Evolutionary conservation across 35 echinoderm and acorn worm species (phyloP).

Genomic region (Ophioderma brevispina): DNA sequence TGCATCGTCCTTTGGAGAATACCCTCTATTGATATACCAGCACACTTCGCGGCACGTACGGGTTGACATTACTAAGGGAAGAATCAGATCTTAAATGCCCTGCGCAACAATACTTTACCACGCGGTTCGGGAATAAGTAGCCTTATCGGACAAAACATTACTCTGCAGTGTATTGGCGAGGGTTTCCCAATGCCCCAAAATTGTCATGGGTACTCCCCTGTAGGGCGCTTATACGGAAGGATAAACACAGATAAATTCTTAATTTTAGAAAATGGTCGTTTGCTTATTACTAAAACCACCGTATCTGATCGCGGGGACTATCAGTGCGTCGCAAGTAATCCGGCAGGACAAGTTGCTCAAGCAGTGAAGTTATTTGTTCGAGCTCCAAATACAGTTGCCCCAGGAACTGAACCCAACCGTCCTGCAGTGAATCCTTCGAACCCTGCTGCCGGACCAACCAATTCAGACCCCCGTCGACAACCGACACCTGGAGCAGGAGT

Average conservation of each 20-base stretch:
- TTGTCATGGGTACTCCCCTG: conserved; percentile 61
- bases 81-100: conserved; percentile 47
- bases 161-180: conserved; percentile 48
- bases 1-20: conserved; percentile 67
- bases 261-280: conserved; percentile 55
- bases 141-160: conserved; percentile 15
- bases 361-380: conserved; percentile 46
- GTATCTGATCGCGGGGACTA: conserved; percentile 66
- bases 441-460: background rate
- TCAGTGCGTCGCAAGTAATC: conserved; percentile 68
- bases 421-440: background rate
- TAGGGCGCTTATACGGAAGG: background rate
- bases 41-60: conserved; percentile 27
- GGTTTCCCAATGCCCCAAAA: conserved; percentile 71
- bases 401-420: background rate
- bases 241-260: conserved; percentile 14
- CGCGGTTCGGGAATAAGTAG: background rate
- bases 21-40: conserved; percentile 54
- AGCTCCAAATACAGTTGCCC: background rate
- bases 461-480: background rate
- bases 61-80: conserved; percentile 50
- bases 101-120: conserved; percentile 21
- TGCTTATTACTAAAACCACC: conserved; percentile 43
- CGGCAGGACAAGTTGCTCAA: conserved; percentile 63
- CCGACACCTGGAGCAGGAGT: too few species aligned